phyloP scores from a whole-genome alignment of 1,140 invertebrate species.

The Papilio xuthus region DNA sequence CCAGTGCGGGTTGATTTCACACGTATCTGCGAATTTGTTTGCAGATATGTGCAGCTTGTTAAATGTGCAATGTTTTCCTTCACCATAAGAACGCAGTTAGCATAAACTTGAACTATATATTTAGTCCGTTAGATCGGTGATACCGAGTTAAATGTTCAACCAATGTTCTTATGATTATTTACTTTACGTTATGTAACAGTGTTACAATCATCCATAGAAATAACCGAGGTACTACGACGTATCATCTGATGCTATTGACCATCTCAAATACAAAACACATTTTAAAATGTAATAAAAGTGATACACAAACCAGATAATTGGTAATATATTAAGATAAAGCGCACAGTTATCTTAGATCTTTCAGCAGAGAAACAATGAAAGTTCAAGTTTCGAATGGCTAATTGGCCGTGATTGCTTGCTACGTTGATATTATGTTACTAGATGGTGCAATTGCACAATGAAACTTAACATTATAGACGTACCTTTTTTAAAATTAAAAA shows the following conservation, averaged over 20 bases:
- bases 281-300: slow-evolving; percentile 14
- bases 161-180: too few relatives aligned
- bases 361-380: slow-evolving; percentile 62
- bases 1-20: too few relatives aligned
- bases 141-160: too few relatives aligned
- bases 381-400: slow-evolving; percentile 65
- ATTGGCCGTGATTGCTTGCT: slow-evolving; percentile 57
- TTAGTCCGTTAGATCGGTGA: too few relatives aligned
- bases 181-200: too few relatives aligned
- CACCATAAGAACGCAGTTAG: too few relatives aligned
- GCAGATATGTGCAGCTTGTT: too few relatives aligned
- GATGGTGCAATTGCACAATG: slow-evolving; percentile 32
- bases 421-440: slow-evolving; percentile 37
- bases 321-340: slow-evolving; percentile 50
- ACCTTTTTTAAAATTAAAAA: too few relatives aligned
- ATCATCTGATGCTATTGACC: neutral
- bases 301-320: slow-evolving; percentile 41
- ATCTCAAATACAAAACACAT: neutral
- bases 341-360: slow-evolving; percentile 55
- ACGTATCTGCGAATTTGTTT: too few relatives aligned
- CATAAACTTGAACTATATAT: too few relatives aligned
- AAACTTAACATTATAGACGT: neutral
- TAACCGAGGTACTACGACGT: neutral
- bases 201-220: too few relatives aligned
- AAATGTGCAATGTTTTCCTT: too few relatives aligned